Conservation (phyloP, 2,888 invertebrate species). For the Apodemia mormo region DNA sequence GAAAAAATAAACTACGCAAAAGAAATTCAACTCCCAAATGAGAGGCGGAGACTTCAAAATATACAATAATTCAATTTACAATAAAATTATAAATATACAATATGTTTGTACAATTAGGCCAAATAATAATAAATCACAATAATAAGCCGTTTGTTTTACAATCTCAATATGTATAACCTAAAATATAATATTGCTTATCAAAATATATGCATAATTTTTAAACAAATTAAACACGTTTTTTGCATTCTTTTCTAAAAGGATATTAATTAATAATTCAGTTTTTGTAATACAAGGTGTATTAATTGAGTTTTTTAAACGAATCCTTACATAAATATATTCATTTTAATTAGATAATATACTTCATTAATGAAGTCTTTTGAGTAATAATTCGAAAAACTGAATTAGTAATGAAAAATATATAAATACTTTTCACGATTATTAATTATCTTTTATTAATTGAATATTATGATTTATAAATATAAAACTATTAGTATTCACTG, state of each 20-base stretch:
- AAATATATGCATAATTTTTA: background rate
- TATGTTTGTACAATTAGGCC: conserved; percentile 20
- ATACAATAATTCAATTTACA: conserved; percentile 22
- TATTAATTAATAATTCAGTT: background rate
- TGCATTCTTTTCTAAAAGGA: background rate
- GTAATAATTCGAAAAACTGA: background rate
- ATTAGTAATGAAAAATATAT: background rate
- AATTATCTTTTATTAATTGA: background rate
- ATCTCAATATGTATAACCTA: conserved; percentile 19
- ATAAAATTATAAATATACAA: conserved; percentile 23
- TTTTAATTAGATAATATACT: no score
- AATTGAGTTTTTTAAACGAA: no score
- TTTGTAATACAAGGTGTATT: no score
- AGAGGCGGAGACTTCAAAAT: conserved; percentile 46
- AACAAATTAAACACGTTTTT: no score
- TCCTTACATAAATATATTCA: no score
- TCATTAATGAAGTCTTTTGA: no score
- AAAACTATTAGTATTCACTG: background rate
- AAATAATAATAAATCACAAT: conserved; percentile 22
- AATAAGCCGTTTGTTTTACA: conserved; percentile 20
- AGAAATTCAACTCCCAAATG: no score
- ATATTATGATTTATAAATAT: background rate
- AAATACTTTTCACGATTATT: background rate
- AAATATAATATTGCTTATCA: conserved; percentile 3
- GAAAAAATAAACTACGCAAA: no score